Base-by-base conservation (phyloP, 2,113 vertebrate species). In the Numenius arquata region DNA sequence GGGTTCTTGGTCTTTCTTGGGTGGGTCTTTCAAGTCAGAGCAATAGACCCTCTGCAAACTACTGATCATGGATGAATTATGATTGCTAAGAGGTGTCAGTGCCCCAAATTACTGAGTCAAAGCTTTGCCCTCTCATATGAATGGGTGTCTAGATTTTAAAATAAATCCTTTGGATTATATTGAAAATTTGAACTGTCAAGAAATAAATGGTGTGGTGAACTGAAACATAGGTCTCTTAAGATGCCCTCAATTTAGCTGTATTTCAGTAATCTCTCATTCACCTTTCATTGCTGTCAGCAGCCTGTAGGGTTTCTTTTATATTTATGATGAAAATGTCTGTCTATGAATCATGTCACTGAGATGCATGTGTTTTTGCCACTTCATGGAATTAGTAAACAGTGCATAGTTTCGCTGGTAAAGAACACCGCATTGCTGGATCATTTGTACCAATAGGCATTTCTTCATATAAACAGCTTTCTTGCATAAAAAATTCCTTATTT, bases 191-290 rank as follows among this genome's bases (percentile, higher is more conserved):
- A 96, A 67, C 95, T 91, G 91, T 94, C 86, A 95, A 89, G 70
- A 85, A 93, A 92, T 78, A 96, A 92, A 88, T 65, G 52, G 65
- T 91, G 59, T 85, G 58, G 45, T 88, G 70, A 73, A 91, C 67
- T 94, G 81, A 94, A 92, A 78, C 80, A 86, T 9, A 88, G 53
- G 53, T 93, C 56, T 95, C 72, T 85, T 55, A 68, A 94, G 40
- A 40, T 75, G 81, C 61, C 67, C 29, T 32, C 78, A 73, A 80
- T 95, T 89, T 94, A 89, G 80, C 80, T 78, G 25, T 78, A 56
- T 83, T 92, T 96, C 85, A 81, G 70, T 93, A 89, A 93, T 94
- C 53, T 92, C 84, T 96, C 68, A 58, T 86, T 94, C 77, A 87
- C 66, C 61, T 71, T 87, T 84, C 43, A 56, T 40, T 84, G 43